Evolutionary conservation across 2,113 vertebrate species (phyloP), one percentile per base, ranked within the genome.

Genomic region (Columba janthina): DNA sequence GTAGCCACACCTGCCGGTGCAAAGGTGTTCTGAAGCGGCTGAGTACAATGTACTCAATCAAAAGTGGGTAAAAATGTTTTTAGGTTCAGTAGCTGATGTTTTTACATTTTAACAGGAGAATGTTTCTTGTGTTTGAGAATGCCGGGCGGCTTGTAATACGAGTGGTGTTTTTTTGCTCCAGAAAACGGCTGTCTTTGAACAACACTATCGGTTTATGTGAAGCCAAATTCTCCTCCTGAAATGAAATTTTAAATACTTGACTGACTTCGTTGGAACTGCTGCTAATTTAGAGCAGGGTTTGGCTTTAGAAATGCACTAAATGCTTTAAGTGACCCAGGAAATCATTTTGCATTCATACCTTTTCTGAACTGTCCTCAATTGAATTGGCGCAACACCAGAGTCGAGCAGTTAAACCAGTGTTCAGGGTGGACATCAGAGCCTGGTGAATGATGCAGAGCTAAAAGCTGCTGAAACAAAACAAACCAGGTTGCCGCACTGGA

Each of bases 31-130:
- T 67, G 91, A 94, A 90, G 78, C 62, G 93, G 90, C 56, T 93
- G 58, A 94, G 96, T 96, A 95, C 90, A 87, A 50, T 85, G 81
- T 95, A 90, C 94, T 89, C 91, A 13, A 83, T 70, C 25, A 10
- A 46, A 50, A 96, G 42, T 71, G 42, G 70, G 67, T 97, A 76
- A 93, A 91, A 78, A 86, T 46, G 89, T 54, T 96, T 95, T 77
- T 95, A 5, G 89, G 61, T 95, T 94, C 88, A 85, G 81, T 56
- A 89, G 42, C 79, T 88, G 69, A 78, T 73, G 71, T 94, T 95
- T 95, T 69, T 94, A 90, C 73, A 5, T 89, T 85, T 91, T 89
- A 78, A 91, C 58, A 90, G 53, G 57, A 73, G 71, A 85, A 62
- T 64, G 38, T 48, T 81, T 90, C 90, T 76, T 58, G 77, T 28